Evolutionary conservation across 2,888 invertebrate species (phyloP), one percentile per base, ranked within the genome.

Genomic region (Calameuta pallipes): DNA sequence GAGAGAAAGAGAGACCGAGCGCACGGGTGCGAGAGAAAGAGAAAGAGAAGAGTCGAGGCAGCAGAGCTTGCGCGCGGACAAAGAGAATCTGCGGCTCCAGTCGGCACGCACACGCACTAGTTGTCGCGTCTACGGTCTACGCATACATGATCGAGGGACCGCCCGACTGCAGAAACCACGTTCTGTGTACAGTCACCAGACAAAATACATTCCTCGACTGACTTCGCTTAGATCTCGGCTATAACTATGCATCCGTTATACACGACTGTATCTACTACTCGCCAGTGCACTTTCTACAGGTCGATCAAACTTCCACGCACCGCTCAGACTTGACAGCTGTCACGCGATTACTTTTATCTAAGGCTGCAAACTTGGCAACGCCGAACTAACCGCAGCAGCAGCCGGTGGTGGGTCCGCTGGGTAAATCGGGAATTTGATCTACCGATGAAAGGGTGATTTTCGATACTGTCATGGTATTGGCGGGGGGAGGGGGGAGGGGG

Each of bases 41-140:
- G 76, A 77, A 33, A 6, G 11, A 75, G 33, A 74, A 30, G 12
- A 85, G 86, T 85, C 82, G 83, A 83, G 83, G 83, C 85, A 82
- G 84, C 88, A 88, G 89, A 89, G 90, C 86, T 89, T 90, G 90
- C 89, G 41, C 41, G 90, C 89, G 89, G 88, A 90, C 90, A 90
- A 90, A 90, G 90, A 87, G 90, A 90, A 90, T 90, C 90, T 90
- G 90, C 87, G 89, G 90, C 89, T 90, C 85, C 87, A 85, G 86
- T 86, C 84, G 85, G 76, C 75, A 86, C 88, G 87, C 89, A 87
- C 86, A 87, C 86, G 85, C 80, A 82, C 82, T 31, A 13, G 71
- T 71, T 6, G 37, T 15, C 33, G 71, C 33, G 34, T 71, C 31
- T 71, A 34, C 71, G 13, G 23, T 34, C n/a, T 23, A 34, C 71